A percentile compares a stretch with the other conserved stretches of the same genome.
Evolutionary conservation across 2,113 vertebrate genomes (phyloP).

Genomic region (Petaurus breviceps): DNA sequence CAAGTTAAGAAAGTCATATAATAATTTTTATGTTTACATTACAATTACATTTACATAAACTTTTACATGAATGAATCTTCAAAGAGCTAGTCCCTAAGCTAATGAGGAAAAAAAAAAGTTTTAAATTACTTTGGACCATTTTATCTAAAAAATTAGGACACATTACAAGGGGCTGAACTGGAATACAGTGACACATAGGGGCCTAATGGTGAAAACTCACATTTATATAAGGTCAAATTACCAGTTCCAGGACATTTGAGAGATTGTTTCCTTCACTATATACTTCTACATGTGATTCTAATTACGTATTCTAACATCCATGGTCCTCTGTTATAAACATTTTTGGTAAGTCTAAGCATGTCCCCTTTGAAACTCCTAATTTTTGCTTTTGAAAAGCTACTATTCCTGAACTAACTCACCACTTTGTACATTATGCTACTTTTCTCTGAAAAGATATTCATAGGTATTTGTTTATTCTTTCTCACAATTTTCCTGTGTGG

Average conservation of each 20-base stretch:
- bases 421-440: background rate
- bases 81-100: background rate
- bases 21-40: background rate
- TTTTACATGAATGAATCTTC: background rate
- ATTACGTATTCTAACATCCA: background rate
- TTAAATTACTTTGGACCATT: background rate
- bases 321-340: background rate
- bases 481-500: background rate
- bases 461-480: background rate
- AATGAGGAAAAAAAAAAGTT: background rate
- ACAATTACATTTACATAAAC: background rate
- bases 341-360: background rate
- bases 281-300: background rate
- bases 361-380: background rate
- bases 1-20: background rate
- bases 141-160: background rate
- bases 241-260: background rate
- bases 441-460: background rate
- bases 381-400: background rate
- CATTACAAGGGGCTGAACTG: background rate
- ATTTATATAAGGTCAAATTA: background rate
- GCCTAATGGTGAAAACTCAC: background rate
- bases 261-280: background rate
- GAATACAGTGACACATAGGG: background rate
- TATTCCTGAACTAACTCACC: background rate